Evolutionary conservation across 2,888 invertebrate species (phyloP), one percentile per base, ranked within the genome.

Genomic region (Helleia helle): DNA sequence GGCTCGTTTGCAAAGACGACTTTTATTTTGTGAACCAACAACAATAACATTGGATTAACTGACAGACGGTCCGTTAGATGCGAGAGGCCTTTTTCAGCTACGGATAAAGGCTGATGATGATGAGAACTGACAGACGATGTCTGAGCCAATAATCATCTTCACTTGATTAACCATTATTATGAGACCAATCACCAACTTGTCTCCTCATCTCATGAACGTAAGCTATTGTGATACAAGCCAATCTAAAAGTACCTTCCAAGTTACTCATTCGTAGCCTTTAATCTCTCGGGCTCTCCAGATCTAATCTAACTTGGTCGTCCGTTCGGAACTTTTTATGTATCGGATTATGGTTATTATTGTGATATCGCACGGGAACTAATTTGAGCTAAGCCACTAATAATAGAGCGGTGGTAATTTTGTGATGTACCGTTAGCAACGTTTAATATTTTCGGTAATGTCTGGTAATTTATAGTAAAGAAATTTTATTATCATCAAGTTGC

Each of bases 291-390:
- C 39, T 13, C 17, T 36, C 64, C n/a, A n/a, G 44, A 71, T 71
- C 75, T 60, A 72, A 75, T 75, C 75, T 67, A 75, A 75, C 54
- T 75, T 75, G 51, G n/a, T n/a, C n/a, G n/a, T n/a, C n/a, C n/a
- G n/a, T 26, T 46, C 49, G 46, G 49, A 46, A 52, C 43, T 54
- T 58, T 59, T 61, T 61, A 55, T 50, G 58, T 58, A 54, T 49
- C 42, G 59, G 61, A 62, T 64, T 60, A 62, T 44, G 40, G 45
- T 55, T 54, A 58, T 63, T 59, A 59, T 61, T 62, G 56, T 60
- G 48, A 51, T 28, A 28, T 40, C 38, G 36, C 30, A 28, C 22
- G 12, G 34, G 17, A 38, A 49, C 42, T 38, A 44, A 41, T 47
- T 42, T 37, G 37, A 12, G 43, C 43, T 38, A 41, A 43, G 40